Evolutionary conservation across 2,113 vertebrate species (phyloP).

Genomic region (Elgaria multicarinata): DNA sequence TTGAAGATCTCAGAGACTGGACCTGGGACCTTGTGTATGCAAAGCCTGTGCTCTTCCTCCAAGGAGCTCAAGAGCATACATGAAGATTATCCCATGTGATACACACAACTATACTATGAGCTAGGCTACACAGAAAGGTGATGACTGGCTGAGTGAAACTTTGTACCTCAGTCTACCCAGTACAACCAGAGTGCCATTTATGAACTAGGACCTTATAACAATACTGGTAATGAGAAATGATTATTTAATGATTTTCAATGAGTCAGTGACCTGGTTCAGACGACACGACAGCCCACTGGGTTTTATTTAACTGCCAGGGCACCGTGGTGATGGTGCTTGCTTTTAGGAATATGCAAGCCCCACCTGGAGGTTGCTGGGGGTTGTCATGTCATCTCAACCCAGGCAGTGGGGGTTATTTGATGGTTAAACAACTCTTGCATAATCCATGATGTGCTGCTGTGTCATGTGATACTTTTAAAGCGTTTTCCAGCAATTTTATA

Average conservation of each 20-base stretch:
- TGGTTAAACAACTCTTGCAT: no score
- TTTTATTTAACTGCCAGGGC: no score
- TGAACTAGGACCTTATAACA: neutral
- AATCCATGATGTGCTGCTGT: no score
- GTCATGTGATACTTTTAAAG: neutral
- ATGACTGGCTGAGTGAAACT: neutral
- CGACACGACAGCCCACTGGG: no score
- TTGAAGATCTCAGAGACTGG: neutral
- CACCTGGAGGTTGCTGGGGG: no score
- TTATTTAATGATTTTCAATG: neutral
- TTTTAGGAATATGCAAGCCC: neutral
- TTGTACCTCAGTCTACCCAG: neutral
- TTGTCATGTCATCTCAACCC: no score
- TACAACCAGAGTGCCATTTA: neutral
- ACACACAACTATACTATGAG: neutral
- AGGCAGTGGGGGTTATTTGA: no score
- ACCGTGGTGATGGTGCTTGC: neutral
- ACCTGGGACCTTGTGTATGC: neutral
- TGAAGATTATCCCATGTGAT: neutral
- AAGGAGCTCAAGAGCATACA: neutral
- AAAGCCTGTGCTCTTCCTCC: neutral
- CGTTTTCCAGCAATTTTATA: neutral
- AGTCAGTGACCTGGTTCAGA: no score
- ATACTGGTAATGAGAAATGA: neutral
- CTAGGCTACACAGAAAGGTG: neutral